Conservation (phyloP, 1,140 invertebrate species). For the Ectropis grisescens region DNA sequence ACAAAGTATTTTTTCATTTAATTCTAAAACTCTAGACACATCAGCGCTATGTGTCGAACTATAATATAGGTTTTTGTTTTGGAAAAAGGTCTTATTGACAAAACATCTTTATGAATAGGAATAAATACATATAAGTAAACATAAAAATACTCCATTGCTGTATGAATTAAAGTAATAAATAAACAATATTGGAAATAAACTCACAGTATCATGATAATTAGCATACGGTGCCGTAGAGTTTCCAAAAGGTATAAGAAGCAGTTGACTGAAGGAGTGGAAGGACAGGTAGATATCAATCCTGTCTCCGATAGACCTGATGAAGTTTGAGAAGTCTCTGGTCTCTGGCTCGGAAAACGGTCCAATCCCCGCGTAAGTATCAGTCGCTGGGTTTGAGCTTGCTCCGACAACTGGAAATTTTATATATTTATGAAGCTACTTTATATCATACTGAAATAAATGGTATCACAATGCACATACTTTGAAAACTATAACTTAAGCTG, state of each 20-base stretch:
- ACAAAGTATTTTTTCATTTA: too few relatives aligned
- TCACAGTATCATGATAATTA: conserved; percentile 71
- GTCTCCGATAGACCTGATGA: conserved; percentile 63
- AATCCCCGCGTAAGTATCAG: conserved; percentile 79
- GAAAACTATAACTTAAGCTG: too few relatives aligned
- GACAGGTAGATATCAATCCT: conserved; percentile 69
- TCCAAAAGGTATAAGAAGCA: conserved; percentile 67
- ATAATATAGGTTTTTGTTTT: too few relatives aligned
- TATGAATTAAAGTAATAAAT: too few relatives aligned
- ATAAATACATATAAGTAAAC: too few relatives aligned
- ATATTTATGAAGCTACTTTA: too few relatives aligned
- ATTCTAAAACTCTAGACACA: too few relatives aligned
- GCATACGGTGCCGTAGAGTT: conserved; percentile 62
- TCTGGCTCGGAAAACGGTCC: conserved; percentile 84
- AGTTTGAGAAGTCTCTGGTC: conserved; percentile 73
- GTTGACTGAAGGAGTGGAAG: conserved; percentile 67
- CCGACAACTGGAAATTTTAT: conserved; percentile 45
- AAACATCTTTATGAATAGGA: too few relatives aligned
- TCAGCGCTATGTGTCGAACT: too few relatives aligned
- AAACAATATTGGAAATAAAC: conserved; percentile 7
- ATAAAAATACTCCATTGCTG: too few relatives aligned
- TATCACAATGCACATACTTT: conserved; percentile 1
- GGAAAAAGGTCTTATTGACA: too few relatives aligned
- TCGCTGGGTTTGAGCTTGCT: conserved; percentile 74
- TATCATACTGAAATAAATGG: neutral